These are phyloP conservation scores for Venusia cambrica DNA, from an alignment of 2,888 invertebrate genomes.

Conservation along the genomic window DNA sequence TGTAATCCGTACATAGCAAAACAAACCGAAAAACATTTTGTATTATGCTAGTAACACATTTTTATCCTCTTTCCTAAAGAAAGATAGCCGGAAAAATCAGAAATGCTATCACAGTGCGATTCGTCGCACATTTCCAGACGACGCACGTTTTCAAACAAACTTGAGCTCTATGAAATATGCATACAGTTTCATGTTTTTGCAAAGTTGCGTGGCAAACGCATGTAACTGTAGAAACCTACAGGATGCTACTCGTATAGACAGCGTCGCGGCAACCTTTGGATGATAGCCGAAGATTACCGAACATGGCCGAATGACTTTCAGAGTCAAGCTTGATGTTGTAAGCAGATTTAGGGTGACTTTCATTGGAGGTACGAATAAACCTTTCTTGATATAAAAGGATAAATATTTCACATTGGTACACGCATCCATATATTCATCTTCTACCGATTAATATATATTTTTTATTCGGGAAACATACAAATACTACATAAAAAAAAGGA, in stretches of 20 bases:
- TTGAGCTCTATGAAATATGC: constrained; percentile 31
- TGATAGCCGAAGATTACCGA: constrained; percentile 59
- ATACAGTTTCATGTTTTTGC: constrained; percentile 24
- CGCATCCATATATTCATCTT: constrained; percentile 4
- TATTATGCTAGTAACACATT: constrained; percentile 42
- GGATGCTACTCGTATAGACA: constrained; percentile 65
- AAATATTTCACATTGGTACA: constrained; percentile 9
- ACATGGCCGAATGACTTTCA: constrained; percentile 43
- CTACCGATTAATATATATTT: no score
- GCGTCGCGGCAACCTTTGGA: constrained; percentile 55
- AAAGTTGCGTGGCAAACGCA: constrained; percentile 30
- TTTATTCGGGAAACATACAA: no score
- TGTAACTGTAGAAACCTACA: constrained; percentile 53
- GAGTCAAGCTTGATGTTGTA: constrained; percentile 28
- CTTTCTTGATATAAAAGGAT: constrained; percentile 6
- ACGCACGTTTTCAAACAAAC: constrained; percentile 30
- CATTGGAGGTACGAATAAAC: constrained; percentile 18
- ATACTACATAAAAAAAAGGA: no score
- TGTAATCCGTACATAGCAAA: constrained; percentile 9
- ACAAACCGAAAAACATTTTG: constrained; percentile 12
- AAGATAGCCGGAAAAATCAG: constrained; percentile 63
- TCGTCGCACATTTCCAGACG: constrained; percentile 36
- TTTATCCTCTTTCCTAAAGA: constrained; percentile 60
- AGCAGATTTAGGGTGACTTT: constrained; percentile 30
- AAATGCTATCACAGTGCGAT: constrained; percentile 61